Evolutionary conservation across 2,113 vertebrate genomes (phyloP), one percentile per base, ranked within the genome.

Genomic region (Dissostichus mawsoni): DNA sequence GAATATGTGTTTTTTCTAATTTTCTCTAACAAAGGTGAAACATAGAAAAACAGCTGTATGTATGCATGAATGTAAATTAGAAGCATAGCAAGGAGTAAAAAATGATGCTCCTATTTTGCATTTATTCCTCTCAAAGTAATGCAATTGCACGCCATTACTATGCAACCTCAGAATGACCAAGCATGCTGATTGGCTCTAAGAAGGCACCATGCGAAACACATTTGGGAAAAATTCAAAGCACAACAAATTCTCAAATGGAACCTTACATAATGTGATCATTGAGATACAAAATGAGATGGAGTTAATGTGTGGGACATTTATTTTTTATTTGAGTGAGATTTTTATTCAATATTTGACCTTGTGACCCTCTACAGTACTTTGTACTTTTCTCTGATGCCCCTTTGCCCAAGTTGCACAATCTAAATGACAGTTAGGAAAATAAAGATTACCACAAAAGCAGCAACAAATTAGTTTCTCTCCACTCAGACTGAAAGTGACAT

Each of bases 391-490:
- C 29, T 25, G 45, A n/a, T 50, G 3, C 3, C 3, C 29, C 5
- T 41, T 41, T 41, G 20, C 20, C 20, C 20, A 1, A 20, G 20
- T 20, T 20, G 36, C 5, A 1, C n/a, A 8, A 47, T 78, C 18
- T 55, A 55, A 17, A 55, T 44, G 8, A 18, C 29, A 44, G 45
- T 59, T 76, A 29, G 16, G 12, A 20, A 47, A 10, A 73, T 76
- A 72, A 0, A 44, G 18, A 86, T 56, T 52, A n/a, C 18, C 33
- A 44, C 25, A 56, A 45, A 52, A 14, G 68, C 56, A 13, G 18
- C 8, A 56, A 81, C 25, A 47, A 10, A 59, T 80, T n/a, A 80
- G 69, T 51, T 63, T 74, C n/a, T 2, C n/a, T 80, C 45, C 56
- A 62, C 20, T 74, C 29, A 11, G 10, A 78, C 47, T 50, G 11